Evolutionary conservation across 2,888 invertebrate species (phyloP).

Genomic region (Willowsia nigromaculata): DNA sequence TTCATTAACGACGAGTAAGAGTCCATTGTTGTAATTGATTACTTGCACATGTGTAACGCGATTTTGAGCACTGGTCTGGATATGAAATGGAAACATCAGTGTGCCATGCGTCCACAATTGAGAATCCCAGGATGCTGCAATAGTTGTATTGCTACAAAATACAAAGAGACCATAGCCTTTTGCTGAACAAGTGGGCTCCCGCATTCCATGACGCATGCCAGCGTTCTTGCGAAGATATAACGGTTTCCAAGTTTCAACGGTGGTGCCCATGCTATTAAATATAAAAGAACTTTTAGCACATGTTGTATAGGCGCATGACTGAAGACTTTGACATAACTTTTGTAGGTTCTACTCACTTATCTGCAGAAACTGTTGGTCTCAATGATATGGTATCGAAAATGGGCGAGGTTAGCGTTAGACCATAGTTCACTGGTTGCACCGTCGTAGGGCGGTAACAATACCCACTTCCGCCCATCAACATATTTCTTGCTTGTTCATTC

Average conservation of each 20-base stretch:
- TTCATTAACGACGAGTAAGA: constrained; percentile 6
- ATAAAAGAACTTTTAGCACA: not conserved
- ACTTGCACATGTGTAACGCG: not conserved
- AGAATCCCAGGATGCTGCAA: constrained; percentile 50
- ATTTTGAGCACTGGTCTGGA: not conserved
- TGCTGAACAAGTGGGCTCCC: constrained; percentile 19
- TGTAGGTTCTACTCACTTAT: constrained; percentile 5
- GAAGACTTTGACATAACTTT: not conserved
- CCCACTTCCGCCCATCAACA: not conserved
- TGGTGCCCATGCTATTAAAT: not conserved
- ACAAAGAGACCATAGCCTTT: constrained; percentile 50
- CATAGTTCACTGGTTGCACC: not conserved
- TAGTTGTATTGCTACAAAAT: constrained; percentile 21
- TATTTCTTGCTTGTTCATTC: not conserved
- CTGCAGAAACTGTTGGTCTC: constrained; percentile 15
- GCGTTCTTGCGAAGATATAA: not conserved
- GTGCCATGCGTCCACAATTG: constrained; percentile 37
- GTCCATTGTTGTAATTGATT: not conserved
- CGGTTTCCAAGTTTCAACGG: not conserved
- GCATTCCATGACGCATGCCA: not conserved
- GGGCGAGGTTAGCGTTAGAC: constrained; percentile 43
- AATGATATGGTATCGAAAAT: constrained; percentile 1
- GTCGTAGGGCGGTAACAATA: not conserved
- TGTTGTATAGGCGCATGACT: not conserved
- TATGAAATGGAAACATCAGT: not conserved